Evolutionary conservation across 2,888 invertebrate species (phyloP).

Genomic region (Eupsilia transversa): DNA sequence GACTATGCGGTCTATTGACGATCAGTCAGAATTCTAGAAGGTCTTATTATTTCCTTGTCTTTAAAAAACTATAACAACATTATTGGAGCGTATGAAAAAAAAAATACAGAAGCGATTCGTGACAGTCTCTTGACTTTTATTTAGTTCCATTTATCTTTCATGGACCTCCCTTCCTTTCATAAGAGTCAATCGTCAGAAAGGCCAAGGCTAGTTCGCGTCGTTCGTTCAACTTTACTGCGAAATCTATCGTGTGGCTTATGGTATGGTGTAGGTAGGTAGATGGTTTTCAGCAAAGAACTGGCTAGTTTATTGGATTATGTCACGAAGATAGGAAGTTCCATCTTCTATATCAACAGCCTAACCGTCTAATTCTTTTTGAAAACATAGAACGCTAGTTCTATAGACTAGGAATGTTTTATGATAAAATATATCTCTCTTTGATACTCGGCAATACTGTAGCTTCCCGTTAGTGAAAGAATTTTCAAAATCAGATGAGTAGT

Average conservation of each 20-base stretch:
- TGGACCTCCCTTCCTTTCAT: conserved; percentile 48
- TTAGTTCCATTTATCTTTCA: conserved; percentile 36
- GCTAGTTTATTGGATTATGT: neutral
- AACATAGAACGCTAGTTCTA: too few relatives aligned
- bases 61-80: neutral
- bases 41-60: too few relatives aligned
- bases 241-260: conserved; percentile 8
- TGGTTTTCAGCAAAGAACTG: neutral
- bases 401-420: too few relatives aligned
- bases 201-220: conserved; percentile 51
- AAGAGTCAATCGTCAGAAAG: conserved; percentile 53
- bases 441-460: too few relatives aligned
- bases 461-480: too few relatives aligned
- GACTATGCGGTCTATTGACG: too few relatives aligned
- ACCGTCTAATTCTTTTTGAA: neutral
- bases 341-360: neutral
- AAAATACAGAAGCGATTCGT: conserved; percentile 17
- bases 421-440: too few relatives aligned
- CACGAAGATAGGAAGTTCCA: neutral
- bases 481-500: too few relatives aligned
- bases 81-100: neutral
- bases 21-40: too few relatives aligned
- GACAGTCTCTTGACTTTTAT: conserved; percentile 24
- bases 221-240: conserved; percentile 60
- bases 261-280: neutral